Percentiles rank a stretch among this genome's conserved stretches.
phyloP scores from a whole-genome alignment of 2,888 invertebrate species.

The Macrosiphum euphorbiae region DNA sequence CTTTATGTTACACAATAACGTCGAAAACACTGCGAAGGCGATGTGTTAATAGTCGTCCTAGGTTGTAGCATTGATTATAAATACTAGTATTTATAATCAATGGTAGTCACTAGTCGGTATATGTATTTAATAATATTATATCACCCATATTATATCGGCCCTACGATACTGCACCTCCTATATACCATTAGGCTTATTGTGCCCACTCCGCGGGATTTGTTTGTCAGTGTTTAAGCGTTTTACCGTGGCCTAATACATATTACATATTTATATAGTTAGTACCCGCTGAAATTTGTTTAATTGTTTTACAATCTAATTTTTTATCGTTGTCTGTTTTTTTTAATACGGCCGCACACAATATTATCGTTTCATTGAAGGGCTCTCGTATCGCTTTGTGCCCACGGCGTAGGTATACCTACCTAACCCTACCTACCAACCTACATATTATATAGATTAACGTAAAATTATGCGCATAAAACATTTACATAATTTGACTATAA shows the following conservation, averaged over 20 bases:
- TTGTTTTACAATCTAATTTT: slow-evolving; percentile 4
- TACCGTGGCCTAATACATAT: not conserved
- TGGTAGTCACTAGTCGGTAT: too few species aligned
- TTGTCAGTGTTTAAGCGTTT: not conserved
- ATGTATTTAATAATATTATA: not conserved
- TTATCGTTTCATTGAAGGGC: not conserved
- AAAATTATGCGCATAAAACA: slow-evolving; percentile 22
- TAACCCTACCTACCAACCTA: slow-evolving; percentile 5
- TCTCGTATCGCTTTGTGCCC: not conserved
- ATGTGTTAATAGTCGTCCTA: not conserved
- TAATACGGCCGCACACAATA: not conserved
- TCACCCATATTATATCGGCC: not conserved
- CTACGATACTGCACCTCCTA: not conserved
- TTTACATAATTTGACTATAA: slow-evolving; percentile 25
- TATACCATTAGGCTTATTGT: not conserved
- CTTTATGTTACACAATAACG: not conserved
- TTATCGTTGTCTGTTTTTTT: not conserved
- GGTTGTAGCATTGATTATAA: not conserved
- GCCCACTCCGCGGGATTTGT: not conserved
- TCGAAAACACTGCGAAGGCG: not conserved
- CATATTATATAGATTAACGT: slow-evolving; percentile 20
- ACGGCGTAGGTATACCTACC: not conserved
- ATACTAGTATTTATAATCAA: too few species aligned
- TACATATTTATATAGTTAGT: too few species aligned
- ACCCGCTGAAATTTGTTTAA: not conserved